Evolutionary conservation across 2,113 vertebrate genomes (phyloP), one percentile per base, ranked within the genome.

Genomic region (Mugil cephalus): DNA sequence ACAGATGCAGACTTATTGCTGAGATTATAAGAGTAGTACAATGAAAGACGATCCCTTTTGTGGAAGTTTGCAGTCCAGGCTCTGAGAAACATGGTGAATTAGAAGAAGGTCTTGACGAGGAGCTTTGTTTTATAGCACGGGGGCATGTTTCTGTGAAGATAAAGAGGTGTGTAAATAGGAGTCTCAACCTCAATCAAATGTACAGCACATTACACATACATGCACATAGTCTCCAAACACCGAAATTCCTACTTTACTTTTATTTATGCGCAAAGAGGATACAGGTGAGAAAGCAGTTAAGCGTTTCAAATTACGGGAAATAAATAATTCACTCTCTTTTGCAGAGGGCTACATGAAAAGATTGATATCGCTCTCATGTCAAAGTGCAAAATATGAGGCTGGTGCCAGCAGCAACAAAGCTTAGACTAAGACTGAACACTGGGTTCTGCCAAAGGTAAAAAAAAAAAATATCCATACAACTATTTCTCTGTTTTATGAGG

Each of bases 141-240:
- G 71, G 9, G 53, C 67, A 19, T 56, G 15, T 82, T 78, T 81
- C 87, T 92, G 83, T 66, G 18, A 45, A 60, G 65, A 9, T 72
- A 60, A 60, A 73, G n/a, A 42, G 18, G 42, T 35, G 52, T 19
- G 38, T 76, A 10, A 58, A 12, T 19, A 18, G n/a, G 35, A 53
- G 63, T 10, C 24, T 30, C 24, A 30, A 5, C 24, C 24, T 30
- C 24, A 30, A 3, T 30, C 24, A 30, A 30, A 30, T 30, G 24
- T 30, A 30, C 24, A 2, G 24, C 5, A 30, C 24, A 30, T 30
- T 30, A 30, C 24, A 30, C 24, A 30, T 30, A 30, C 24, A 30
- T 30, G 24, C 24, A 30, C 24, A 30, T 5, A 30, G 24, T 5
- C 24, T 30, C 5, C 24, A 30, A 5, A 2, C 24, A 30, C 24